A percentile compares a stretch with the other conserved stretches of the same genome.
Evolutionary conservation across 37 sponge, comb jelly and placozoan species (phyloP).

Genomic region (Geodia barretti): DNA sequence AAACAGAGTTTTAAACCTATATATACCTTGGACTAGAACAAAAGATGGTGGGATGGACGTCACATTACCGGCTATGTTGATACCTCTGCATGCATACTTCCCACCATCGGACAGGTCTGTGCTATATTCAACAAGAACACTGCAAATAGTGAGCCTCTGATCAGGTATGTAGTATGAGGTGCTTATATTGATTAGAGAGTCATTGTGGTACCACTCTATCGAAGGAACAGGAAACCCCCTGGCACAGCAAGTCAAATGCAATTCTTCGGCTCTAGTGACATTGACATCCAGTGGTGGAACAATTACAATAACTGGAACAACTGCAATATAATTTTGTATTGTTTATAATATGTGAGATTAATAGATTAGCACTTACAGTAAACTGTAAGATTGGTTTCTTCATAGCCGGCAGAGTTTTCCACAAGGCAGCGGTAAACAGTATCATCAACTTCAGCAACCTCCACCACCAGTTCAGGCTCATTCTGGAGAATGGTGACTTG

Average conservation of each 20-base stretch:
- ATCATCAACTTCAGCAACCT: conserved; percentile 41
- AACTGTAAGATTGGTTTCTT: neutral
- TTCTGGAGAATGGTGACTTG: neutral
- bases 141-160: neutral
- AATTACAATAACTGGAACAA: conserved; percentile 36
- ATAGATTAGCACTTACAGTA: neutral
- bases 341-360: neutral
- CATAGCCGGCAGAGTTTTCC: conserved; percentile 55
- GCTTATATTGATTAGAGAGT: neutral
- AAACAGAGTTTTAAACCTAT: too few relatives aligned
- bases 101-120: conserved; percentile 53
- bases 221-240: conserved; percentile 43
- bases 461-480: conserved; percentile 8
- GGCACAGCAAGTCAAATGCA: conserved; percentile 27
- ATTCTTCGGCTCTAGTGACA: conserved; percentile 4
- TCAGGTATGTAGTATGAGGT: neutral
- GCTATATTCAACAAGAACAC: conserved; percentile 30
- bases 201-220: conserved; percentile 67
- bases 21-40: conserved; percentile 57
- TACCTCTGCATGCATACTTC: conserved; percentile 36
- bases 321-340: conserved; percentile 10
- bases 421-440: conserved; percentile 64
- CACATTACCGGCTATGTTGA: neutral
- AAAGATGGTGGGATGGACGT: neutral
- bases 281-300: conserved; percentile 11